Evolutionary conservation across 2,797 vertebrate species (phyloP), one percentile per base, ranked within the genome.

Genomic region (Triplophysa yarkandensis): DNA sequence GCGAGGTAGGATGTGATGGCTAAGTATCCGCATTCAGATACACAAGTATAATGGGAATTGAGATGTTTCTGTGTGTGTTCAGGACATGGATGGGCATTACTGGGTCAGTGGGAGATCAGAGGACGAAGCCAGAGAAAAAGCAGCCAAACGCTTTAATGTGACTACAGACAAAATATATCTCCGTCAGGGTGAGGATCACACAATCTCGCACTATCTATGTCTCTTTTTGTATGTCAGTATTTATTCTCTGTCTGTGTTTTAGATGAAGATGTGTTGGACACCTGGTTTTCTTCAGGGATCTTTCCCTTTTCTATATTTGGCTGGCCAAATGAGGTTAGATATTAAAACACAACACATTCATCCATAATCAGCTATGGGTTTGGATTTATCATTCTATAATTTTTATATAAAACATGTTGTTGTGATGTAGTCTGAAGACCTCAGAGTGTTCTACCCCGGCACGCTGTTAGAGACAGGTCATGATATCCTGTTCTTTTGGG

Each of bases 401-500:
- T n/a, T n/a, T n/a, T n/a, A n/a, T n/a, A n/a, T n/a, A n/a, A n/a
- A n/a, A n/a, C n/a, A n/a, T n/a, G n/a, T n/a, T n/a, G n/a, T 23
- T 77, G 0, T 81, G 25, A 32, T 25, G 34, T 71, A 97, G 95
- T 90, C 77, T 0, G 89, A 94, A 84, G 96, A 98, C 77, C 87
- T 97, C 77, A 90, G 80, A 0, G 92, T 96, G 54, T 98, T 98
- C 88, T 98, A 98, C 81, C 95, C 96, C 0, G 96, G 95, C 58
- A 94, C 94, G 0, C 84, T 98, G 78, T 87, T 97, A 80, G 95
- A 98, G 87, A 98, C 95, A 0, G 96, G 96, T 6, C 95, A 98
- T 1, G 96, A 98, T 82, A 98, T 98, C 86, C 88, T 98, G 39
- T 98, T 98, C 89, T 98, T 98, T 88, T 98, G 96, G 96, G 96